A percentile compares a stretch with the other conserved stretches of the same genome.
These are phyloP conservation scores for Enteromius viviparus DNA, from an alignment of 2,797 vertebrate genomes.

Conservation along the genomic window DNA sequence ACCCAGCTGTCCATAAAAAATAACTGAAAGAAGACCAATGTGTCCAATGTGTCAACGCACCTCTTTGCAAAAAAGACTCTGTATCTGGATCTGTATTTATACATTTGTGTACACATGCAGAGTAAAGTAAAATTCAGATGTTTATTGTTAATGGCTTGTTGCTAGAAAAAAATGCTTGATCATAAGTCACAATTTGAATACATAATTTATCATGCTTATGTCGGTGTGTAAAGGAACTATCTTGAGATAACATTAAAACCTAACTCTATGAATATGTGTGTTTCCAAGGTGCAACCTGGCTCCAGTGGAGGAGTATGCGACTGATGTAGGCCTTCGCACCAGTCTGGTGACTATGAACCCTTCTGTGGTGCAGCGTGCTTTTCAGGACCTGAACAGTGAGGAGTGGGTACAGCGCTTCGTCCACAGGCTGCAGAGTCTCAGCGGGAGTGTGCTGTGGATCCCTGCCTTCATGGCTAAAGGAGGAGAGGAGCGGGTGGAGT, in stretches of 20 bases:
- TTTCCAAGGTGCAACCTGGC: conserved; percentile 90
- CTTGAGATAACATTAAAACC: neutral
- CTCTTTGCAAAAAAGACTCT: neutral
- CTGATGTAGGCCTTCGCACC: conserved; percentile 87
- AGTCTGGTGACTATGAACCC: conserved; percentile 98
- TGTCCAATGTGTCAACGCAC: neutral
- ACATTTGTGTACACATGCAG: neutral
- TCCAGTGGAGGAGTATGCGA: conserved; percentile 89
- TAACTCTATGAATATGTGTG: neutral
- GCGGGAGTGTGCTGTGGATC: conserved; percentile 94
- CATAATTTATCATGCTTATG: neutral
- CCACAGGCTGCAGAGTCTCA: conserved; percentile 85
- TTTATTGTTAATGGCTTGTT: neutral
- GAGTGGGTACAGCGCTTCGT: conserved; percentile 89
- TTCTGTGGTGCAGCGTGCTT: conserved; percentile 93
- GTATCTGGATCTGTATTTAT: neutral
- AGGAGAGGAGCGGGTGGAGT: conserved; percentile 92
- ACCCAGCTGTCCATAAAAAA: neutral
- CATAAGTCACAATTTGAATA: neutral
- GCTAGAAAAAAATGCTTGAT: neutral
- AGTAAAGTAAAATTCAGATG: neutral
- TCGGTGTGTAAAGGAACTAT: neutral
- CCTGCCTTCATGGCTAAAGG: conserved; percentile 97
- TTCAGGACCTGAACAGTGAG: conserved; percentile 89
- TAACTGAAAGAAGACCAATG: neutral